Conservation (phyloP, 2,797 vertebrate genomes). For the Tiaroga cobitis region DNA sequence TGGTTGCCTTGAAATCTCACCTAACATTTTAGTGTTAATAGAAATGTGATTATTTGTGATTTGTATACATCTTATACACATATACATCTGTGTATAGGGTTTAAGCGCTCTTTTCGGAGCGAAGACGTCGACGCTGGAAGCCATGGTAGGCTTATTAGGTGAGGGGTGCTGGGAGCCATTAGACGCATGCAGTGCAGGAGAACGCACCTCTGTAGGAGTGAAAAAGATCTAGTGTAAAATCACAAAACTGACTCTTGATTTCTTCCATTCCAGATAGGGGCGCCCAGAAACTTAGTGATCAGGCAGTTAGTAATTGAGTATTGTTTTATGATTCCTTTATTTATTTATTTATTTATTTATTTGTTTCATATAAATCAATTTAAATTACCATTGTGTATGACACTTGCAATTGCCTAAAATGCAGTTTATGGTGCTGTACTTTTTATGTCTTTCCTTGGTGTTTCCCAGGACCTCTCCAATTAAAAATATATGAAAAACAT, state of each 20-base stretch:
- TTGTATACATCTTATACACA: neutral
- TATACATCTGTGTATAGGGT: neutral
- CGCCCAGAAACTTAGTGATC: no score
- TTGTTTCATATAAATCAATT: neutral
- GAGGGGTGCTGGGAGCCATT: neutral
- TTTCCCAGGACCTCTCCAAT: conserved; percentile 17
- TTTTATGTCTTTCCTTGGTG: neutral
- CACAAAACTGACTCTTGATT: no score
- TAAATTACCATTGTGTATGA: neutral
- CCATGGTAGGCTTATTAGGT: neutral
- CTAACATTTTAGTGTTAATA: neutral
- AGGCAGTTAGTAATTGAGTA: no score
- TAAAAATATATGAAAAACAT: neutral
- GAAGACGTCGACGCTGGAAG: neutral
- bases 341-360: no score
- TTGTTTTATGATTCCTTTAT: no score
- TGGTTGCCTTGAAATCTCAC: neutral
- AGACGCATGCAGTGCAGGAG: neutral
- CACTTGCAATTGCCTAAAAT: neutral
- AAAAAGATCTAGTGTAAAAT: no score
- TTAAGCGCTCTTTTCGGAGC: neutral
- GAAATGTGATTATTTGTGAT: neutral
- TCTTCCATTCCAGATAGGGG: no score
- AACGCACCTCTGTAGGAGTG: neutral
- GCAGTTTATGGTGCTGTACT: neutral